A percentile compares a stretch with the other conserved stretches of the same genome.
Conservation (phyloP, 2,113 vertebrate genomes). For the Ginglymostoma cirratum region DNA sequence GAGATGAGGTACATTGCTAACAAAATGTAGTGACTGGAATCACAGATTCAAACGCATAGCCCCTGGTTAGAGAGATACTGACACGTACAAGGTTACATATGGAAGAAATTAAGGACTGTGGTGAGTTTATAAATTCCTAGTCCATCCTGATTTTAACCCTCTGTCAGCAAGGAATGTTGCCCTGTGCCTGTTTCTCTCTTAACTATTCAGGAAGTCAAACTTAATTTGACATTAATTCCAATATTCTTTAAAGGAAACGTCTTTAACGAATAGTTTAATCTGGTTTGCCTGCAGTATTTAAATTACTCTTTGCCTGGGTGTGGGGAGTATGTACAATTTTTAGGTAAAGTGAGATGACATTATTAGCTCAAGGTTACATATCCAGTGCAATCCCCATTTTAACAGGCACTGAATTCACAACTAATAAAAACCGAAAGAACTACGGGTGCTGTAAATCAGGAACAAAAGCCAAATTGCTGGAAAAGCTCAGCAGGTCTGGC, state of each 20-base stretch:
- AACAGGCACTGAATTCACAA: background rate
- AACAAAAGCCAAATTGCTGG: too few species aligned
- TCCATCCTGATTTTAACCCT: background rate
- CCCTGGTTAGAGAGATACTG: background rate
- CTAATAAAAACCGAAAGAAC: too few species aligned
- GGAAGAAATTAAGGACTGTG: background rate
- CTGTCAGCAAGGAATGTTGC: background rate
- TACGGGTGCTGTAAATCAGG: too few species aligned
- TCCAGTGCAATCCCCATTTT: background rate
- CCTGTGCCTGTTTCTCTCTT: background rate
- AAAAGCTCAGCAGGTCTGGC: too few species aligned
- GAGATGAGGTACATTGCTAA: background rate
- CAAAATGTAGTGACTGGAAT: background rate
- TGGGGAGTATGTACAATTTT: background rate
- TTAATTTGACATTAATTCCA: constrained; percentile 8
- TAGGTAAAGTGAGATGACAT: background rate
- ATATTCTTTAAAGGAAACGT: background rate
- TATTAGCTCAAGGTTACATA: background rate
- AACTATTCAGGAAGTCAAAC: background rate
- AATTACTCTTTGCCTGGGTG: background rate
- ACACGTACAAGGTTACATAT: background rate
- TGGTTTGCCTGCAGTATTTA: background rate
- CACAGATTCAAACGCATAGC: background rate
- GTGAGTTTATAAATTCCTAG: background rate
- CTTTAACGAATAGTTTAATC: background rate